Base-by-base conservation (phyloP, 2,888 invertebrate species). In the Hedya salicella region DNA sequence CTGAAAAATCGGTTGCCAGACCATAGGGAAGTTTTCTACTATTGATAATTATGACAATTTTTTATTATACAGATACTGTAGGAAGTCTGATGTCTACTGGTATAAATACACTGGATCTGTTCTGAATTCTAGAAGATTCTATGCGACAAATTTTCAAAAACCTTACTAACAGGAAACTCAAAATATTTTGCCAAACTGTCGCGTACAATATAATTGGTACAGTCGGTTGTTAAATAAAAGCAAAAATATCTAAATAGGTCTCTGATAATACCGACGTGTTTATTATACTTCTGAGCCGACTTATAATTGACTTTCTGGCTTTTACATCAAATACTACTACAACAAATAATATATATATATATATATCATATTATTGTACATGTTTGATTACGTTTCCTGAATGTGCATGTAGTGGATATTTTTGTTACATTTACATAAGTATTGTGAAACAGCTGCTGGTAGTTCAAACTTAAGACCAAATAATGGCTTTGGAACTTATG, bases 281-380 rank as follows among this genome's bases (percentile, higher is more conserved):
- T 36, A 36, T 36, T 25, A 54, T 46, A 53, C 44, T 46, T 39
- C 44, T 0, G 53, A 36, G 44, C 5, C 13, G 36, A 17, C 48
- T 49, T n/a, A 17, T 62, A 62, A 62, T 62, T 54, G 62, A 62
- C 62, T 16, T 46, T 6, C 46, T 62, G 36, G 44, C 36, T 21
- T 32, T 36, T 30, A 4, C 30, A 49, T 44, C 16, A 14, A 25
- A 21, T 2, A 25, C 25, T 25, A 25, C 25, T n/a, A n/a, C n/a
- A n/a, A 5, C 17, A 32, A 52, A 49, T 16, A 16, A 25, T 42
- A 52, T 14, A 30, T n/a, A 30, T 50, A 16, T 25, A 25, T n/a
- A 25, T 6, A 36, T 36, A 36, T 36, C 8, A 36, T 9, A 36
- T 11, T 36, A 11, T 13, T 36, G 36, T 11, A 25, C 4, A 25